Evolutionary conservation across 2,888 invertebrate genomes (phyloP).

Genomic region (Timema cristinae): DNA sequence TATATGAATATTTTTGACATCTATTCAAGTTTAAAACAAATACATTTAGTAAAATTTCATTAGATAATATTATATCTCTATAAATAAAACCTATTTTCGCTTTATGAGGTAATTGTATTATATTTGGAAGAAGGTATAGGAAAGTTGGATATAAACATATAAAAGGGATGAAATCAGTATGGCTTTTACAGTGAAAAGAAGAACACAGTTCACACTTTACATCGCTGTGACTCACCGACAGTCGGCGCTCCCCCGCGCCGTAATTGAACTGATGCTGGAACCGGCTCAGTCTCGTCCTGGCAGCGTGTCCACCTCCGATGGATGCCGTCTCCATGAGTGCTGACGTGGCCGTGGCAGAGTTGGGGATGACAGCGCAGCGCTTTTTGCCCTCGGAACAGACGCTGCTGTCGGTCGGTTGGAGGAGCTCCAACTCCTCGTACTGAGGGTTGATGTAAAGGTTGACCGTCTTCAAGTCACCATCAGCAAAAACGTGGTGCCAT

Average conservation of each 20-base stretch:
- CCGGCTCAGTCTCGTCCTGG: slow-evolving; percentile 11
- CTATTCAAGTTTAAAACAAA: no score
- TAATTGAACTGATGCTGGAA: slow-evolving; percentile 20
- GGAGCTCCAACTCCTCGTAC: slow-evolving; percentile 21
- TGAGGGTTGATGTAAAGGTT: slow-evolving; percentile 1
- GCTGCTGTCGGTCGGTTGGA: slow-evolving; percentile 9
- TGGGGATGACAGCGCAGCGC: slow-evolving; percentile 11
- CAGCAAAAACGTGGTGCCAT: slow-evolving; percentile 23
- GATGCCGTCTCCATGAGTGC: slow-evolving; percentile 23
- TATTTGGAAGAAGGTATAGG: no score
- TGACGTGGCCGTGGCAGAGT: slow-evolving; percentile 20
- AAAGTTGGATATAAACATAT: no score
- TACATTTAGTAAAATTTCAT: no score
- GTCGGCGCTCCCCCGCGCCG: slow-evolving; percentile 17
- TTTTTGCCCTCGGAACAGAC: slow-evolving; percentile 3
- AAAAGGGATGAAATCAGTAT: no score
- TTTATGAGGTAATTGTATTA: no score
- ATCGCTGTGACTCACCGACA: slow-evolving; percentile 18
- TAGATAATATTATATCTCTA: no score
- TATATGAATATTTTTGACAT: no score
- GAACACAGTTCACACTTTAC: no score
- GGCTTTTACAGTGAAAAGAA: no score
- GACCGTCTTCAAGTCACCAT: not conserved
- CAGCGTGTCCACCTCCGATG: slow-evolving; percentile 20
- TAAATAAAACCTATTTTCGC: no score